phyloP scores from a whole-genome alignment of 2,888 invertebrate species.

The Melanargia galathea region DNA sequence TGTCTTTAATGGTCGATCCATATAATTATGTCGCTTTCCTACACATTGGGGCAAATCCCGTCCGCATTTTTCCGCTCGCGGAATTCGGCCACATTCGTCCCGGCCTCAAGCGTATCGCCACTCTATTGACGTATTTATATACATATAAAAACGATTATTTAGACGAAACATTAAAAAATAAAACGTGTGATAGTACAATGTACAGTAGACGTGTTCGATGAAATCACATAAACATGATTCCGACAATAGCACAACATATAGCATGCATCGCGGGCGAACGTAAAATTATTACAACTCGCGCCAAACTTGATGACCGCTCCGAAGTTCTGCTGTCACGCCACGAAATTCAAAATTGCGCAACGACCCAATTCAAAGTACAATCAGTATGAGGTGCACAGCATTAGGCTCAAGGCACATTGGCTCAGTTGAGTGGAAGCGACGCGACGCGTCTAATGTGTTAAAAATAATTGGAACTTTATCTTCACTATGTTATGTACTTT shows the following conservation, averaged over 20 bases:
- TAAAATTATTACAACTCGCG: constrained; percentile 12
- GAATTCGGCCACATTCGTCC: neutral
- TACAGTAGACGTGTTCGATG: neutral
- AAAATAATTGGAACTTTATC: too few relatives aligned
- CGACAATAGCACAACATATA: neutral
- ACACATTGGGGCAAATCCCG: neutral
- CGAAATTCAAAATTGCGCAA: too few relatives aligned
- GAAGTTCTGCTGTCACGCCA: neutral
- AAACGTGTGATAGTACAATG: constrained; percentile 3
- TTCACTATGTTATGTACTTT: too few relatives aligned
- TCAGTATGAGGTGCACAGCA: too few relatives aligned
- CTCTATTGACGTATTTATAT: neutral
- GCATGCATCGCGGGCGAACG: neutral
- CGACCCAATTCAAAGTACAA: too few relatives aligned
- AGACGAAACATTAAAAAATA: constrained; percentile 3
- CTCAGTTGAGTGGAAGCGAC: too few relatives aligned
- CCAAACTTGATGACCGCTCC: neutral
- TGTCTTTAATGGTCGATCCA: too few relatives aligned
- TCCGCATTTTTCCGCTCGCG: neutral
- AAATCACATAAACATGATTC: constrained; percentile 1
- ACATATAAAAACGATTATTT: neutral
- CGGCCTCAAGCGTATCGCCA: neutral
- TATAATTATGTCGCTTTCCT: too few relatives aligned
- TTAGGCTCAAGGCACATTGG: too few relatives aligned
- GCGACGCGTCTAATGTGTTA: too few relatives aligned